phyloP scores from a whole-genome alignment of 2,888 invertebrate species.

The Psococerastis gibbosa region DNA sequence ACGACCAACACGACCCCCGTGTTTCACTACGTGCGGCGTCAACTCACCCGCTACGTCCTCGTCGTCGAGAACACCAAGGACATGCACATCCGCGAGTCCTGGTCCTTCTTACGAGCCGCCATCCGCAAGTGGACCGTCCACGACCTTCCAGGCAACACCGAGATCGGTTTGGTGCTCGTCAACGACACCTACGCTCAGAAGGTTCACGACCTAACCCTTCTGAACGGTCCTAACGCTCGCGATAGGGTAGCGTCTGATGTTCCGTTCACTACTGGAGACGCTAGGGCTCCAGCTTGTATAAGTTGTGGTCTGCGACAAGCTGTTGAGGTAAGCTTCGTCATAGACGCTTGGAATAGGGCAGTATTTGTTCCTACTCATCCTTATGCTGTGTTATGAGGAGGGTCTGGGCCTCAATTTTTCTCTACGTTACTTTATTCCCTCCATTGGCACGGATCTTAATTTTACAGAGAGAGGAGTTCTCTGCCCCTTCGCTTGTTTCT shows the following conservation, averaged over 20 bases:
- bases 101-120: conserved; percentile 36
- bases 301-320: conserved; percentile 27
- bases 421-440: too few relatives aligned
- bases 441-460: too few relatives aligned
- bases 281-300: conserved; percentile 29
- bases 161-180: conserved; percentile 31
- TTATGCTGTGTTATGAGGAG: too few relatives aligned
- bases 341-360: too few relatives aligned
- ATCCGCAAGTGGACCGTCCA: conserved; percentile 37
- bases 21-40: conserved; percentile 32
- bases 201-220: conserved; percentile 19
- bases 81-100: conserved; percentile 36
- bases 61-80: conserved; percentile 38
- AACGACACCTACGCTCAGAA: conserved; percentile 25
- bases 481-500: too few relatives aligned
- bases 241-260: conserved; percentile 29
- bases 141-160: conserved; percentile 32
- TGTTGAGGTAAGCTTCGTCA: conserved; percentile 21
- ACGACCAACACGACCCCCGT: conserved; percentile 28
- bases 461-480: too few relatives aligned
- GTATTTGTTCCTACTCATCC: too few relatives aligned
- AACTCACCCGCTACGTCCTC: conserved; percentile 33
- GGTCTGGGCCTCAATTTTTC: too few relatives aligned
- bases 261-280: conserved; percentile 32
- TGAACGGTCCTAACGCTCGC: conserved; percentile 24